Evolutionary conservation across 2,888 invertebrate species (phyloP).

Genomic region (Rhogogaster chlorosoma): DNA sequence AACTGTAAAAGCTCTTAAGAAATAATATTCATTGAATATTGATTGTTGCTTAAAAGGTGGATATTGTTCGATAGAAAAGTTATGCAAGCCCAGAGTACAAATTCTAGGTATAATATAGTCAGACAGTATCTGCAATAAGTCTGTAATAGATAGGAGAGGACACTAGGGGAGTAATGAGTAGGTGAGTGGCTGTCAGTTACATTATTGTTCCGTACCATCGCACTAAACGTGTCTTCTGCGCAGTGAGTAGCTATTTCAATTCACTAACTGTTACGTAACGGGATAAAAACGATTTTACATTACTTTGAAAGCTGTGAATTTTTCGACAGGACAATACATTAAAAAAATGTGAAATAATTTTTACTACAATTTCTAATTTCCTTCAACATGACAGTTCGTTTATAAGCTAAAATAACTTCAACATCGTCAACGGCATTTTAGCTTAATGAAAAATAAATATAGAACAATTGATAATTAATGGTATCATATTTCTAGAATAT

Average conservation of each 20-base stretch:
- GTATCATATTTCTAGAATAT: conserved; percentile 18
- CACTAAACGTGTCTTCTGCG: conserved; percentile 68
- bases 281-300: conserved; percentile 54
- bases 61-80: background rate
- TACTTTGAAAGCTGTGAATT: conserved; percentile 52
- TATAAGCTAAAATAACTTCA: background rate
- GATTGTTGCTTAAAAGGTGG: background rate
- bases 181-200: conserved; percentile 72
- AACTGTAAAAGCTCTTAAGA: background rate
- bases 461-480: conserved; percentile 53
- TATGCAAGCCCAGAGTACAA: background rate
- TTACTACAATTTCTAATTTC: background rate
- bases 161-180: conserved; percentile 76
- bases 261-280: conserved; percentile 1
- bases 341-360: background rate
- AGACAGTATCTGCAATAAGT: conserved; percentile 68
- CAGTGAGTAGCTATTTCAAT: conserved; percentile 65
- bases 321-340: background rate
- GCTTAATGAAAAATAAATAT: background rate
- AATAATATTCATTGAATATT: background rate
- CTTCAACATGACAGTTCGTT: background rate
- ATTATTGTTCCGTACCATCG: conserved; percentile 74
- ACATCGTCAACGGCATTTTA: background rate
- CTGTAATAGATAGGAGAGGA: conserved; percentile 76
- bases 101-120: conserved; percentile 49